Percentiles rank a stretch among this genome's conserved stretches.
These are phyloP conservation scores for Trichogramma evanescens DNA, from an alignment of 2,888 invertebrate species.

Conservation along the genomic window DNA sequence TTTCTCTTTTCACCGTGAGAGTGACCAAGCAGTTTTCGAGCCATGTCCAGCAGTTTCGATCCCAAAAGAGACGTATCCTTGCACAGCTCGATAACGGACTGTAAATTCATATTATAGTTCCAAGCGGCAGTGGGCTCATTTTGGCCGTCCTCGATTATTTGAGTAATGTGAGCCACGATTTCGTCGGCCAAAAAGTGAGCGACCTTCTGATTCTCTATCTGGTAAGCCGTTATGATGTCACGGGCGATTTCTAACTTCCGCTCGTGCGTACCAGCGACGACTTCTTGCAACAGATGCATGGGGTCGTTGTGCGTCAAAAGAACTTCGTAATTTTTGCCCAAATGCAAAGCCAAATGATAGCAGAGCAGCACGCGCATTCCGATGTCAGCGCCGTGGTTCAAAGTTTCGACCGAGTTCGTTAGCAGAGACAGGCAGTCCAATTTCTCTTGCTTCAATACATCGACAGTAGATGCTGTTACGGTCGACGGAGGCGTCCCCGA, in stretches of 20 bases:
- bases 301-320: slow-evolving; percentile 52
- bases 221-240: slow-evolving; percentile 55
- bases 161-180: slow-evolving; percentile 48
- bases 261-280: slow-evolving; percentile 50
- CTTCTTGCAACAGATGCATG: slow-evolving; percentile 50
- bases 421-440: slow-evolving; percentile 33
- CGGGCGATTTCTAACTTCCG: slow-evolving; percentile 57
- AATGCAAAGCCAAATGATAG: slow-evolving; percentile 53
- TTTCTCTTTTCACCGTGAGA: slow-evolving; percentile 35
- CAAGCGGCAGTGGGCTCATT: slow-evolving; percentile 45
- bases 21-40: slow-evolving; percentile 32
- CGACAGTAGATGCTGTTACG: slow-evolving; percentile 16
- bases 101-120: slow-evolving; percentile 53
- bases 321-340: slow-evolving; percentile 54
- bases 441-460: slow-evolving; percentile 21
- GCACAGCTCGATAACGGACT: slow-evolving; percentile 50
- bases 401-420: slow-evolving; percentile 32
- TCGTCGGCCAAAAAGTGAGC: slow-evolving; percentile 60
- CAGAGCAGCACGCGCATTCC: slow-evolving; percentile 53
- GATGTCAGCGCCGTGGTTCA: slow-evolving; percentile 51
- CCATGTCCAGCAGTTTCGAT: slow-evolving; percentile 46
- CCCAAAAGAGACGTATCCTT: slow-evolving; percentile 52
- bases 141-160: slow-evolving; percentile 34
- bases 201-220: slow-evolving; percentile 51
- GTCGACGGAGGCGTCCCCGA: not conserved